Evolutionary conservation across 2,888 invertebrate species (phyloP), one percentile per base, ranked within the genome.

Genomic region (Stenoptilia bipunctidactyla): DNA sequence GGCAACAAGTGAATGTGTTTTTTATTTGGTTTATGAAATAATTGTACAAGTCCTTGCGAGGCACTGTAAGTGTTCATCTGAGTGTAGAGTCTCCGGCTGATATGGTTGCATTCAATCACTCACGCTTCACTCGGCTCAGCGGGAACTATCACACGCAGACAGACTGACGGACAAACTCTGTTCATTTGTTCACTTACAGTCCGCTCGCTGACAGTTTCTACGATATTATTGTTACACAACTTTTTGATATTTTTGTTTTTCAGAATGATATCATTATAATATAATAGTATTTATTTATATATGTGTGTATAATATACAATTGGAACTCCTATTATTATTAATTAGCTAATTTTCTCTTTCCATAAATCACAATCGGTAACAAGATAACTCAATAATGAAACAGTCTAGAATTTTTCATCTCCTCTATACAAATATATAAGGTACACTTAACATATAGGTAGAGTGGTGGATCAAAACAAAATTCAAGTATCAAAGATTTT

Each of bases 291-390:
- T 25, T 6, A 25, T 25, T 6, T 25, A 25, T 25, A n/a, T n/a
- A n/a, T 66, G 70, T 76, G 77, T 69, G 69, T 76, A 74, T 77
- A 79, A 73, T 80, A 80, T 73, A 77, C 77, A 82, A 82, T 83
- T 84, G 83, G 80, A 83, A 74, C 83, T 84, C 82, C 84, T 84
- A 84, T 76, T 73, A 75, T 70, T 71, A 76, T 76, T 79, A 75
- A 75, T 77, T 76, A 82, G 68, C 77, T 84, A 83, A 76, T 72
- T 74, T 59, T 59, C 58, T 58, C 58, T 61, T 66, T 60, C 25
- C 9, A 66, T 68, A 72, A 74, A 82, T 82, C 82, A 82, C 80
- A 80, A 64, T 76, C 68, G 80, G 82, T 82, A 80, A 82, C 82
- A 74, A 75, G 60, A 67, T 60, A 68, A 67, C 58, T 58, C 61